phyloP scores from a whole-genome alignment of 2,797 vertebrate genomes.

The Macrochelys suwanniensis region DNA sequence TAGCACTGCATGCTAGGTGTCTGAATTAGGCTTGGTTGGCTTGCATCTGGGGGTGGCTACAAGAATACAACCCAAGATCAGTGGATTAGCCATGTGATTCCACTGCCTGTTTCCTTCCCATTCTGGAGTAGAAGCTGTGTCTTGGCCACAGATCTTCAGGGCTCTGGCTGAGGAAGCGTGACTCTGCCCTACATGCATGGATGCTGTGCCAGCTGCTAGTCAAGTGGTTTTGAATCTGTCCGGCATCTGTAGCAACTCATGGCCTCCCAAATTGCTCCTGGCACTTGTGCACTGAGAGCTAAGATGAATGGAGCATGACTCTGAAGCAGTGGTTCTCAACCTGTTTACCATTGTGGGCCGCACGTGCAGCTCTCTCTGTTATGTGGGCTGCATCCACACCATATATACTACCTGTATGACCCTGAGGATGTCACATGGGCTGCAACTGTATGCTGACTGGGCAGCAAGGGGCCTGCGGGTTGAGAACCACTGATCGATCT shows the following conservation, averaged over 20 bases:
- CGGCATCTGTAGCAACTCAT: background rate
- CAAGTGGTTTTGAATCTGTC: background rate
- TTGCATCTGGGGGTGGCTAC: background rate
- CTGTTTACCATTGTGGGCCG: no score
- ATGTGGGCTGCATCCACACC: no score
- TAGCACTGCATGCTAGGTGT: background rate
- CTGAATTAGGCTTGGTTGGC: background rate
- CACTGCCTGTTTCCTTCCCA: background rate
- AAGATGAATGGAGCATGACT: background rate
- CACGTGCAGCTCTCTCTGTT: no score
- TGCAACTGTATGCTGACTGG: no score
- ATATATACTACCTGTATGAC: no score
- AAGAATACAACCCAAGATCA: background rate
- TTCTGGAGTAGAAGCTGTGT: background rate
- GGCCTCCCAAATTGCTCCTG: background rate
- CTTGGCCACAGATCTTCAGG: background rate
- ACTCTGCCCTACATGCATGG: background rate
- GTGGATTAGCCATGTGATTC: background rate
- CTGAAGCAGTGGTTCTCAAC: background rate
- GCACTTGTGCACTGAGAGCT: background rate
- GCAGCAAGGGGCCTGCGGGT: no score
- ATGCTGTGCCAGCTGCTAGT: background rate
- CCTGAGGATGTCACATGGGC: no score
- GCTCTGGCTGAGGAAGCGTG: accelerated
- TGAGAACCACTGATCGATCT: background rate